Evolutionary conservation across 2,888 invertebrate genomes (phyloP).

Genomic region (Andrena marginata): DNA sequence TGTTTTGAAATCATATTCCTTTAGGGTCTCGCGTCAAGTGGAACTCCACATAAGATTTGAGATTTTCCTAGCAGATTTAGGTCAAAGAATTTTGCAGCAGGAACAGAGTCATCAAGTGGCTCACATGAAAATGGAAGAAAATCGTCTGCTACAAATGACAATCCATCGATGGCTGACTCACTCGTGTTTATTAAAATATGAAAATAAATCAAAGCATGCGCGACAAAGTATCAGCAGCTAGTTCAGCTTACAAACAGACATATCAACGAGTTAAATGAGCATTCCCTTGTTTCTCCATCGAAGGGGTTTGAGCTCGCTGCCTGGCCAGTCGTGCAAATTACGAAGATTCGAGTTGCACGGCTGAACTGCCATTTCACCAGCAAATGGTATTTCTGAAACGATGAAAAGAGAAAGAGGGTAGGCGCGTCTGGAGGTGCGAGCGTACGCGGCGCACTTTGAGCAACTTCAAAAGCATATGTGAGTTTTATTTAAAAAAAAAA

Average conservation of each 20-base stretch:
- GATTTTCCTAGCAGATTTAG: background rate
- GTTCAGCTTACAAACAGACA: too few relatives aligned
- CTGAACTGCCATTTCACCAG: background rate
- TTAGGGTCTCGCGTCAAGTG: background rate
- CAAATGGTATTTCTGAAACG: conserved; percentile 3
- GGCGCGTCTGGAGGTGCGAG: background rate
- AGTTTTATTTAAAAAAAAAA: conserved; percentile 38
- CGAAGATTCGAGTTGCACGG: background rate
- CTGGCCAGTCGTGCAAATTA: background rate
- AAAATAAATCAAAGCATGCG: too few relatives aligned
- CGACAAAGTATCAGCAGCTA: too few relatives aligned
- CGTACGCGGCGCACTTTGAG: conserved; percentile 45
- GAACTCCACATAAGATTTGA: background rate
- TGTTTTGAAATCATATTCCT: background rate
- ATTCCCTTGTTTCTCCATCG: too few relatives aligned
- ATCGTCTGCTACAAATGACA: too few relatives aligned
- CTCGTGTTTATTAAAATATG: too few relatives aligned
- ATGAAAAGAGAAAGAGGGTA: background rate
- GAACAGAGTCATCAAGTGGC: too few relatives aligned
- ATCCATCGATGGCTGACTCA: too few relatives aligned
- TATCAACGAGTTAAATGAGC: too few relatives aligned
- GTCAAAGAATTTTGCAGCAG: background rate
- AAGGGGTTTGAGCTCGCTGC: background rate
- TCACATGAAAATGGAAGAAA: background rate
- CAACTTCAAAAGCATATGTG: conserved; percentile 51